A percentile compares a stretch with the other conserved stretches of the same genome.
Conservation (phyloP, 2,113 vertebrate species). For the Pavo muticus region DNA sequence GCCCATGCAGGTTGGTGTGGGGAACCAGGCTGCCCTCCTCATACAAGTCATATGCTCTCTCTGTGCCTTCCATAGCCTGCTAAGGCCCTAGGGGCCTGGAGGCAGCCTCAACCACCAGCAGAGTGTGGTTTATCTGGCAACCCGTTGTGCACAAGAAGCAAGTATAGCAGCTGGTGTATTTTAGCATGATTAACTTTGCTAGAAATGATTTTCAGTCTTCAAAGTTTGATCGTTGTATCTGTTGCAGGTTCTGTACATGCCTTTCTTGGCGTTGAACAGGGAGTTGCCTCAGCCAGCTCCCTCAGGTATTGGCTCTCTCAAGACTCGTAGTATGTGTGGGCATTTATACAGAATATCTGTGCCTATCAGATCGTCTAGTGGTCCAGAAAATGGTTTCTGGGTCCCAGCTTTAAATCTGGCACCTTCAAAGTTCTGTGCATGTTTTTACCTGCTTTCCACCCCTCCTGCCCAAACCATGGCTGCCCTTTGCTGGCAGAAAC, state of each 20-base stretch:
- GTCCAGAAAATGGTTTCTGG: not conserved
- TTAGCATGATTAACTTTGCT: conserved; percentile 35
- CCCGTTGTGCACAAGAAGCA: not conserved
- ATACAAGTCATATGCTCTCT: not conserved
- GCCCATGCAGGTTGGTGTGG: not conserved
- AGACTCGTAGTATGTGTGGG: not conserved
- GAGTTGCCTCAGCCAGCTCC: not conserved
- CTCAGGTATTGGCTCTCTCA: not conserved
- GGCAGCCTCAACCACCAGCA: not conserved
- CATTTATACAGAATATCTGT: not conserved
- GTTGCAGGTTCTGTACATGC: not conserved
- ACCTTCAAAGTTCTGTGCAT: accelerated
- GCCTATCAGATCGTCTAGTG: not conserved
- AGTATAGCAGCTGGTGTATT: conserved; percentile 29
- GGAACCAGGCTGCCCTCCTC: not conserved
- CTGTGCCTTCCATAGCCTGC: not conserved
- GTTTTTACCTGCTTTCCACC: not conserved
- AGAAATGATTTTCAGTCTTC: not conserved
- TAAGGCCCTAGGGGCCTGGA: not conserved
- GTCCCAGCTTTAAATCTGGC: not conserved
- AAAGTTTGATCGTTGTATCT: not conserved
- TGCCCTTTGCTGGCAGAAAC: not conserved
- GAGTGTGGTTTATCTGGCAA: not conserved
- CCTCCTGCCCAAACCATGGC: not conserved
- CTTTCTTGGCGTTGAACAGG: not conserved